Evolutionary conservation across 2,888 invertebrate species (phyloP), one percentile per base, ranked within the genome.

Genomic region (Tolmerus cingulatus): DNA sequence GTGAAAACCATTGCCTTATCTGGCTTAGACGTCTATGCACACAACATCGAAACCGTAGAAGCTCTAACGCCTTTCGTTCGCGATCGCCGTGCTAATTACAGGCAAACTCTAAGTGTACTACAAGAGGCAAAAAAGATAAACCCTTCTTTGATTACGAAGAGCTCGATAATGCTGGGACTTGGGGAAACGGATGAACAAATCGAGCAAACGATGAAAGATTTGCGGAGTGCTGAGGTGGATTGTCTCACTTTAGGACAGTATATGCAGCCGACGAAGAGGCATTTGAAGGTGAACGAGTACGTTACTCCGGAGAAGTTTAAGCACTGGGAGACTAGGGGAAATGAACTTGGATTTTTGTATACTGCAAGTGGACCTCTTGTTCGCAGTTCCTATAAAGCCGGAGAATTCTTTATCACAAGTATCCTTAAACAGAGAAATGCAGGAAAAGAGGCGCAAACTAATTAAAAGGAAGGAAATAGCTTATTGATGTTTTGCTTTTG

Each of bases 231-330:
- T 0, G 97, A 96, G 51, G 99, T 99, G 0, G 99, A 99, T 92
- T 99, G 99, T 91, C 92, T 99, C 0, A 99, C 99, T 0, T 93
- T 99, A 5, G 99, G 99, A 0, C 99, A 99, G 91, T 99, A 99
- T 93, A 99, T 99, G 99, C 99, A 99, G 92, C 99, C 99, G 0
- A 99, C 99, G 0, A 99, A 98, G 91, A 94, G 96, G 9, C 99
- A 99, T 92, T 93, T 99, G 37, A 97, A 97, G 93, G 97, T 98
- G 0, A 95, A 96, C 74, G 99, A 99, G 92, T 99, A 99, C 93
- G 97, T 99, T 0, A 98, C 98, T 0, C 99, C 99, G 0, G 97
- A 96, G 88, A 98, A 98, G 93, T 99, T 97, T 92, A 94, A 96
- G 90, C 93, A 95, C 86, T 99, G 98, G 98, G 96, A 98, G 92